Evolutionary conservation across 2,888 invertebrate species (phyloP), one percentile per base, ranked within the genome.

Genomic region (Acanthacorydalis orientalis): DNA sequence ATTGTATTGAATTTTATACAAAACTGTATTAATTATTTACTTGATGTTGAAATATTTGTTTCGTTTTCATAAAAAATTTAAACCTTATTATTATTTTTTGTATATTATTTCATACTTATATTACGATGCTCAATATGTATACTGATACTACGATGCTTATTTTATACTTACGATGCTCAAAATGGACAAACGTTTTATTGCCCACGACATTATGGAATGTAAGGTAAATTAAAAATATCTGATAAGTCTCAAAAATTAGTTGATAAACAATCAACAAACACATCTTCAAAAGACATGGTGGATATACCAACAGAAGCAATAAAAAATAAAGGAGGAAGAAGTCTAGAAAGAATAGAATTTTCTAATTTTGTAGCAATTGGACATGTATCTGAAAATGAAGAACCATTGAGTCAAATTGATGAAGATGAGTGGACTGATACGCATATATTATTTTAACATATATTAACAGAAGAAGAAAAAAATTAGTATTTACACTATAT

Each of bases 351-450:
- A 57, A 80, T 83, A 51, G 85, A 85, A 65, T 85, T 85, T 64
- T 80, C 84, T 58, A 84, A 84, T 64, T 65, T 80, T 11, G 78
- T 78, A 31, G 72, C 72, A 47, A 61, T 60, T 9, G 61, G 64
- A 46, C 57, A 60, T 47, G 70, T 75, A 58, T 78, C 76, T 2
- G 79, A 79, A 56, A 68, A 72, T n/a, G 76, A 77, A 54, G 76
- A 79, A 55, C 71, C 74, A 2, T 70, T 74, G 23, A 78, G 78
- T 64, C 87, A 88, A 65, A 88, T 91, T 65, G 91, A 91, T 60
- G 93, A 95, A 63, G 92, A 93, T 60, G 92, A 93, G 63, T 92
- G 93, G 87, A 92, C 91, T 0, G 90, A 91, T 56, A n/a, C n/a
- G n/a, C n/a, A n/a, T n/a, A n/a, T n/a, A n/a, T n/a, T n/a, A n/a